Evolutionary conservation across 2,888 invertebrate species (phyloP).

Genomic region (Rugalucina vietnamica): DNA sequence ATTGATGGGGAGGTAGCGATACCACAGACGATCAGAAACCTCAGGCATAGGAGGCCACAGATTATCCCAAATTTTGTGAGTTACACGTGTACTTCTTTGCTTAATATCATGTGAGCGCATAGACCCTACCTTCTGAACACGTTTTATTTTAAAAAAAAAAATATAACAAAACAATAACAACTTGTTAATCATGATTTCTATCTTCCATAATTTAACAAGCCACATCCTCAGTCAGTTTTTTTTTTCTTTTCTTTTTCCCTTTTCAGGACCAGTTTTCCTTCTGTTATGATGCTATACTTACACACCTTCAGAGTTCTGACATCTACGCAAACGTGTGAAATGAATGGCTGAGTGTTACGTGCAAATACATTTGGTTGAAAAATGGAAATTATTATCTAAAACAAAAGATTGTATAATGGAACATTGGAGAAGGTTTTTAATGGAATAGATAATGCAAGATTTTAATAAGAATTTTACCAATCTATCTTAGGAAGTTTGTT

Average conservation of each 20-base stretch:
- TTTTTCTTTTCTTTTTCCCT: not conserved
- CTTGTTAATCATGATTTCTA: no score
- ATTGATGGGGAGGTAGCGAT: conserved; percentile 22
- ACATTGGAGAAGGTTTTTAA: no score
- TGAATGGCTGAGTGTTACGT: not conserved
- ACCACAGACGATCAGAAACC: conserved; percentile 18
- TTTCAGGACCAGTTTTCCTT: not conserved
- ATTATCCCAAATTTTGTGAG: conserved; percentile 20
- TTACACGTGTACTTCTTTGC: not conserved
- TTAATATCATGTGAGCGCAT: no score
- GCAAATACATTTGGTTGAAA: no score
- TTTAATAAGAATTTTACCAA: no score
- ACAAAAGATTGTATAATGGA: no score
- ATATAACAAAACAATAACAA: not conserved
- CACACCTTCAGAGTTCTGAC: not conserved
- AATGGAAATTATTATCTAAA: no score
- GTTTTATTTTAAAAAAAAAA: not conserved
- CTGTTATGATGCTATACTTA: not conserved
- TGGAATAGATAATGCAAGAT: no score
- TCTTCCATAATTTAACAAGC: no score
- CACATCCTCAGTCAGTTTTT: no score
- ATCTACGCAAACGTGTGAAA: not conserved
- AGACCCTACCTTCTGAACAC: not conserved
- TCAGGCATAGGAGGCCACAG: conserved; percentile 10
- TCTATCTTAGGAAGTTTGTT: no score